Evolutionary conservation across 2,797 vertebrate species (phyloP).

Genomic region (Harpagifer antarcticus): DNA sequence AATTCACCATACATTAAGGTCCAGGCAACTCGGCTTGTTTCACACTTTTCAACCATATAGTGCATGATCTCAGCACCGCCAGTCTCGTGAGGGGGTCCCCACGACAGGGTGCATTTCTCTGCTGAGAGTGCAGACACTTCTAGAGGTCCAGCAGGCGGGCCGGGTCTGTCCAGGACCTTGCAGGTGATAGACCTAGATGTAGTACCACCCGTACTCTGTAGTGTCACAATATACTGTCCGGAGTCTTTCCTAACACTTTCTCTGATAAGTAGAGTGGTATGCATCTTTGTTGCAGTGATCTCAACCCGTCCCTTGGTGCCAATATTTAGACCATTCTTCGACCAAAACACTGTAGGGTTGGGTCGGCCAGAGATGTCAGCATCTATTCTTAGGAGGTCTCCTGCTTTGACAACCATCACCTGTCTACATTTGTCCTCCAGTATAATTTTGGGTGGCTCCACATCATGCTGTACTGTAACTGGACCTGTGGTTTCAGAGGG

Average conservation of each 20-base stretch:
- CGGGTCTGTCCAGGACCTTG: constrained; percentile 95
- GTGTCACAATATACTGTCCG: constrained; percentile 92
- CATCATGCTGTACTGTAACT: constrained; percentile 94
- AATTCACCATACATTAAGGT: constrained; percentile 92
- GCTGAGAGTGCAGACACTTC: constrained; percentile 91
- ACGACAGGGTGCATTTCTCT: constrained; percentile 95
- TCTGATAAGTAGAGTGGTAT: constrained; percentile 90
- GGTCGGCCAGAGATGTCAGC: constrained; percentile 93
- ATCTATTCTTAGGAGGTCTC: constrained; percentile 94
- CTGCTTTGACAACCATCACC: constrained; percentile 92
- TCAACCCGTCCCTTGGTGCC: constrained; percentile 94
- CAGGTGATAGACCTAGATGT: constrained; percentile 90
- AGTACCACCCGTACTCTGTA: constrained; percentile 94
- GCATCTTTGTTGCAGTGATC: constrained; percentile 88
- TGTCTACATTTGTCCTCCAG: constrained; percentile 94
- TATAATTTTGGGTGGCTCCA: constrained; percentile 94
- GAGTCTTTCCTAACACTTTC: constrained; percentile 95
- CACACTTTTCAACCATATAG: constrained; percentile 97
- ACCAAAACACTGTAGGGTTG: constrained; percentile 93
- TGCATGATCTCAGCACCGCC: constrained; percentile 94
- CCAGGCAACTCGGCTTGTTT: constrained; percentile 97
- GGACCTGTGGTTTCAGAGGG: constrained; percentile 94
- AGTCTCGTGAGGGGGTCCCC: constrained; percentile 94
- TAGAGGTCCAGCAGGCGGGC: constrained; percentile 93
- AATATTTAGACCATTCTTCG: constrained; percentile 93